phyloP scores from a whole-genome alignment of 2,797 vertebrate genomes.

The Valencia hispanica region DNA sequence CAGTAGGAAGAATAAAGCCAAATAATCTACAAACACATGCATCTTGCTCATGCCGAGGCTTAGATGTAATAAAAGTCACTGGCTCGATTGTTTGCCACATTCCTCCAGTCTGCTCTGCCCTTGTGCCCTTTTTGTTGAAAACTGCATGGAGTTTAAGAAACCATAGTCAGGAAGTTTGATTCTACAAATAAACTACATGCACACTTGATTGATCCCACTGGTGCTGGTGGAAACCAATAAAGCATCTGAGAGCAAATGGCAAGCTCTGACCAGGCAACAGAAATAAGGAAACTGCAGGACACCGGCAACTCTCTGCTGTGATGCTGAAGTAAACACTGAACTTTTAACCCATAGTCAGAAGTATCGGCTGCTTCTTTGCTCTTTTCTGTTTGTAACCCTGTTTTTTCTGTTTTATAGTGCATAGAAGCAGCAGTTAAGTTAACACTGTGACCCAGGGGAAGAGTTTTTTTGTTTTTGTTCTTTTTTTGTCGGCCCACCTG shows the following conservation, averaged over 20 bases:
- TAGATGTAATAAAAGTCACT: slow-evolving; percentile 44
- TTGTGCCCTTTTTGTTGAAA: slow-evolving; percentile 26
- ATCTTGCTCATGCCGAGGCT: slow-evolving; percentile 13
- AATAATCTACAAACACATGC: not conserved
- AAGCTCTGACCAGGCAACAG: slow-evolving; percentile 56
- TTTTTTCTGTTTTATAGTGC: not conserved
- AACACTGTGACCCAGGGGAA: slow-evolving; percentile 36
- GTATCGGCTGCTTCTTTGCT: slow-evolving; percentile 9
- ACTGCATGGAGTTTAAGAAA: slow-evolving; percentile 15
- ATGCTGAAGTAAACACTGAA: slow-evolving; percentile 56
- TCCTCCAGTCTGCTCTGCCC: slow-evolving; percentile 14
- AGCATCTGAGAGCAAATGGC: slow-evolving; percentile 68
- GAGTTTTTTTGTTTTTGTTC: not conserved
- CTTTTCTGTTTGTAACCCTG: slow-evolving; percentile 3
- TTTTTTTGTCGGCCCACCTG: slow-evolving; percentile 33
- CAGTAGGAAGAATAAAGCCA: not conserved
- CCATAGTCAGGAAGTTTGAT: slow-evolving; percentile 38
- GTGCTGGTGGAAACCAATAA: slow-evolving; percentile 54
- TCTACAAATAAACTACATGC: slow-evolving; percentile 48
- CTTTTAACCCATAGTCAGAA: slow-evolving; percentile 49
- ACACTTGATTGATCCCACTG: slow-evolving; percentile 51
- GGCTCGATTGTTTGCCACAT: slow-evolving; percentile 36
- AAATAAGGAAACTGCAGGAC: slow-evolving; percentile 51
- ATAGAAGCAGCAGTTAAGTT: slow-evolving; percentile 19
- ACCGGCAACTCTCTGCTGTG: slow-evolving; percentile 28